A percentile compares a stretch with the other conserved stretches of the same genome.
Evolutionary conservation across 2,888 invertebrate genomes (phyloP).

Genomic region (Chalcis sispes): DNA sequence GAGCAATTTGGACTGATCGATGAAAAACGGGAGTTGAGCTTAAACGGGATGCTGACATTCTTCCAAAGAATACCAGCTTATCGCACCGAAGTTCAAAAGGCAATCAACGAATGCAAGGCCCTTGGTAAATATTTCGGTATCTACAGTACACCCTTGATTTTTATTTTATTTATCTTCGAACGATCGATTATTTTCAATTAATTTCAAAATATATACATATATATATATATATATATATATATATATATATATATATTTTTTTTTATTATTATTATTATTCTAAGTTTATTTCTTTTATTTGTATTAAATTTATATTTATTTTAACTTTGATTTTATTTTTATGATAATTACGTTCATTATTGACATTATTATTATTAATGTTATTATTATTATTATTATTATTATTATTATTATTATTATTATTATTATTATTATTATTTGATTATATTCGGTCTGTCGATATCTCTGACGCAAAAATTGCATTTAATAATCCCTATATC

Average conservation of each 20-base stretch:
- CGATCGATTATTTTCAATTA: slow-evolving; percentile 29
- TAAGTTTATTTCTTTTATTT: slow-evolving; percentile 5
- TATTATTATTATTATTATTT: neutral
- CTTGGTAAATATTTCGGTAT: slow-evolving; percentile 71
- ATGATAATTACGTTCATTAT: neutral
- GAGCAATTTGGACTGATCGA: slow-evolving; percentile 73
- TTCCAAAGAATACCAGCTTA: slow-evolving; percentile 73
- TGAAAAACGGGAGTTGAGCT: slow-evolving; percentile 70
- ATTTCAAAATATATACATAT: neutral
- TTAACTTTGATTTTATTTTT: neutral
- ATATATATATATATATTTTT: slow-evolving; percentile 10
- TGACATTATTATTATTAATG: no score
- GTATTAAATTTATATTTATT: neutral
- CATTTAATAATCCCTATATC: neutral
- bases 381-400: slow-evolving; percentile 1
- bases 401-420: neutral
- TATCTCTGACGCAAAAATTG: neutral
- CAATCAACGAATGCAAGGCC: slow-evolving; percentile 69
- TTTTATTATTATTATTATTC: neutral
- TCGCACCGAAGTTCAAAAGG: slow-evolving; percentile 69
- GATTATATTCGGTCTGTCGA: slow-evolving; percentile 27
- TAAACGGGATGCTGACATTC: slow-evolving; percentile 71
- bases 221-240: slow-evolving; percentile 15
- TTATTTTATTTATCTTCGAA: slow-evolving; percentile 26
- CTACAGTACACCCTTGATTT: slow-evolving; percentile 6